A percentile compares a stretch with the other conserved stretches of the same genome.
These are phyloP conservation scores for Silurus glanis DNA, from an alignment of 2,113 vertebrate species.

Conservation along the genomic window DNA sequence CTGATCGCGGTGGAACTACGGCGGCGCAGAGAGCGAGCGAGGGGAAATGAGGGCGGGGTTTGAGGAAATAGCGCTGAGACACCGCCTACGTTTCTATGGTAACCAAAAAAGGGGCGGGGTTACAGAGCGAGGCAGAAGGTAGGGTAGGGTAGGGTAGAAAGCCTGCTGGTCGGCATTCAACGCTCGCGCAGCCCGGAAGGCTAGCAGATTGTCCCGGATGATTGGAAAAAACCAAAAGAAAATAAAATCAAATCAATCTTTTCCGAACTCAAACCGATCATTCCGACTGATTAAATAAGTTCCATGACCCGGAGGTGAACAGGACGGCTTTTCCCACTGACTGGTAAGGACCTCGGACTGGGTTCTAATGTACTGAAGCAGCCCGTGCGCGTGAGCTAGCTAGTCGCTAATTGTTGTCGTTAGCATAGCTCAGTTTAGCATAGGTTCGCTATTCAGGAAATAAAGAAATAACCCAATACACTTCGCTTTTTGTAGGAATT, in stretches of 20 bases:
- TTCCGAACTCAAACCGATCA: not conserved
- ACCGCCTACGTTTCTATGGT: slow-evolving; percentile 67
- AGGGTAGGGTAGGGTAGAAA: slow-evolving; percentile 45
- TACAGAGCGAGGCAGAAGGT: slow-evolving; percentile 67
- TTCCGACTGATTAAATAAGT: not conserved
- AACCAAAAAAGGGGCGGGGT: slow-evolving; percentile 54
- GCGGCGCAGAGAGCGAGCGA: not conserved
- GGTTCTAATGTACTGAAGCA: not conserved
- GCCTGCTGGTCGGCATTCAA: slow-evolving; percentile 11
- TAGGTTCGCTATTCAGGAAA: not conserved
- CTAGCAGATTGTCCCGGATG: not conserved
- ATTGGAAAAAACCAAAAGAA: slow-evolving; percentile 21
- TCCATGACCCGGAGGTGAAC: slow-evolving; percentile 69
- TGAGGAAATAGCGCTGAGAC: not conserved
- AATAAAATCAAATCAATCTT: rapidly evolving
- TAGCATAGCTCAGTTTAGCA: not conserved
- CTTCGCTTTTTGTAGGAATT: rapidly evolving
- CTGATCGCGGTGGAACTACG: not conserved
- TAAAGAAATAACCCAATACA: not conserved
- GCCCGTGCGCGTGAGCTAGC: not conserved
- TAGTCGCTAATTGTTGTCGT: slow-evolving; percentile 28
- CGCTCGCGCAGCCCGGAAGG: not conserved
- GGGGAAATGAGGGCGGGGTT: too few species aligned
- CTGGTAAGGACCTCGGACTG: slow-evolving; percentile 60
- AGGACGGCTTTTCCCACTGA: slow-evolving; percentile 59